phyloP scores from a whole-genome alignment of 2,888 invertebrate genomes.

The Agonopterix subpropinquella region DNA sequence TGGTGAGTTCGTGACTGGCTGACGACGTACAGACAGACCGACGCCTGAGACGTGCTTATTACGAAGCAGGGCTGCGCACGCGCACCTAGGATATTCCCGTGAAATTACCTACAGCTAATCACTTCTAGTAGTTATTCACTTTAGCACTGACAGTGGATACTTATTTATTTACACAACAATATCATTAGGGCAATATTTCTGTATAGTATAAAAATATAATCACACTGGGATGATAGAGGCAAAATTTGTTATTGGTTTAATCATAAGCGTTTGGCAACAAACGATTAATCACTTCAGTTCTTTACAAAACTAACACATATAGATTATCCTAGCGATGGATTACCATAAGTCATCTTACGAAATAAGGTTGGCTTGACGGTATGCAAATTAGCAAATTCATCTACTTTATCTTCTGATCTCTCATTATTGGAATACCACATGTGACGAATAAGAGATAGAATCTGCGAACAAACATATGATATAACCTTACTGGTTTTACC shows the following conservation, averaged over 20 bases:
- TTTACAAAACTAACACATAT: too few relatives aligned
- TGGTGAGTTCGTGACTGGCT: constrained; percentile 12
- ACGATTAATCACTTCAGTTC: too few relatives aligned
- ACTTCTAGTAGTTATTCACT: too few relatives aligned
- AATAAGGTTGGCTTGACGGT: neutral
- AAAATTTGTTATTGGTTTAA: too few relatives aligned
- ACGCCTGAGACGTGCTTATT: constrained; percentile 12
- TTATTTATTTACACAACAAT: too few relatives aligned
- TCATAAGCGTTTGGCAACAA: too few relatives aligned
- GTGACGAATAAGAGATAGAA: constrained; percentile 8
- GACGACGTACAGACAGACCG: constrained; percentile 10
- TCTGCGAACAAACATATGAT: constrained; percentile 9
- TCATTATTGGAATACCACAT: neutral
- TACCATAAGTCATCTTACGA: neutral
- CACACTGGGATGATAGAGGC: too few relatives aligned
- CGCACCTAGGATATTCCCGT: constrained; percentile 4
- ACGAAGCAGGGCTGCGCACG: constrained; percentile 11
- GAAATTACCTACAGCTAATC: neutral
- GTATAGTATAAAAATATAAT: too few relatives aligned
- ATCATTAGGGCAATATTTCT: too few relatives aligned
- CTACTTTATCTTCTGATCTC: constrained; percentile 2
- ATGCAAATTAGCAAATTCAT: constrained; percentile 3
- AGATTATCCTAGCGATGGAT: too few relatives aligned
- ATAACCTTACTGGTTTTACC: constrained; percentile 10
- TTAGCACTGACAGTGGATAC: too few relatives aligned